Evolutionary conservation across 2,797 vertebrate species (phyloP).

Genomic region (Sitta carolinensis): DNA sequence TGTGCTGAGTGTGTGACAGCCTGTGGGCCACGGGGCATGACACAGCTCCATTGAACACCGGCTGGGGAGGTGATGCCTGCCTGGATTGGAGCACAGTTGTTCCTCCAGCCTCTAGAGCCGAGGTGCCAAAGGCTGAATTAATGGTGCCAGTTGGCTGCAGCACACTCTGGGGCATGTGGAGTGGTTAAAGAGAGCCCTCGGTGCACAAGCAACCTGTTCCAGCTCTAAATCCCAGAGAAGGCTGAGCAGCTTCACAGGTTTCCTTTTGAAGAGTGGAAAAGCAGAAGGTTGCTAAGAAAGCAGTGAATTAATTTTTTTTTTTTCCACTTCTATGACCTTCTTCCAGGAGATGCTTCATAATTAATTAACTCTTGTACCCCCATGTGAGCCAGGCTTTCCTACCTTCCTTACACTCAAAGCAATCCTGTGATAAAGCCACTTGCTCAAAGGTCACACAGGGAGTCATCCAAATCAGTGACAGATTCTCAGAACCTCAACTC

Average conservation of each 20-base stretch:
- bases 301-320: not conserved
- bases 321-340: not conserved
- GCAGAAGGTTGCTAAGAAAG: not conserved
- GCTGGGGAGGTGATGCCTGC: not conserved
- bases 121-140: not conserved
- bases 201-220: not conserved
- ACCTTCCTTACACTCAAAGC: not conserved
- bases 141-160: not conserved
- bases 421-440: not conserved
- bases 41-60: not conserved
- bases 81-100: not conserved
- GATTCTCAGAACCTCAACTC: not conserved
- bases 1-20: not conserved
- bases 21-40: not conserved
- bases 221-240: not conserved
- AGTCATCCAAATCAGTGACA: not conserved
- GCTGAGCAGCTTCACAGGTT: slow-evolving; percentile 7
- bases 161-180: not conserved
- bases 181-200: not conserved
- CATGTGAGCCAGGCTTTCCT: not conserved
- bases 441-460: not conserved
- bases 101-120: not conserved
- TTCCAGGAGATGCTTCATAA: not conserved
- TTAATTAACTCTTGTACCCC: not conserved
- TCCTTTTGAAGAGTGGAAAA: slow-evolving; percentile 38